phyloP scores from a whole-genome alignment of 2,113 vertebrate species.

The Entelurus aequoreus region DNA sequence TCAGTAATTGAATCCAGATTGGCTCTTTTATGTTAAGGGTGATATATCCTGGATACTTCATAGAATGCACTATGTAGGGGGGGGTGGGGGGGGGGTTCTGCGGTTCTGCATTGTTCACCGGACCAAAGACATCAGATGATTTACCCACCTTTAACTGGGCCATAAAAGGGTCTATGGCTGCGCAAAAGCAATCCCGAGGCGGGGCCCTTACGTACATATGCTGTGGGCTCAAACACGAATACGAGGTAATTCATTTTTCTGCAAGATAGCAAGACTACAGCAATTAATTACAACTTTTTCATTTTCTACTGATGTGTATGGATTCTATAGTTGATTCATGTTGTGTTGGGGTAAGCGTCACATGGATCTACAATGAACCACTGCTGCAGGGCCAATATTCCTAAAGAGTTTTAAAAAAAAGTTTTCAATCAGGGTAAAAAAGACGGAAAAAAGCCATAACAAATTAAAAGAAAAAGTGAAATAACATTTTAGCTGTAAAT shows the following conservation, averaged over 20 bases:
- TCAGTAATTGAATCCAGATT: constrained; percentile 64
- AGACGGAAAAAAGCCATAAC: constrained; percentile 1
- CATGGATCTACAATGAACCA: constrained; percentile 11
- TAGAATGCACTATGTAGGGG: constrained; percentile 23
- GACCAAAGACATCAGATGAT: constrained; percentile 34
- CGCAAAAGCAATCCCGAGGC: constrained; percentile 42
- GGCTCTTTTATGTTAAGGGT: constrained; percentile 48
- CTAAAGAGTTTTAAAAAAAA: too few species aligned
- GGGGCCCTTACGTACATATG: neutral
- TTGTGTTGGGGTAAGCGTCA: constrained; percentile 26
- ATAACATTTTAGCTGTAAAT: too few species aligned
- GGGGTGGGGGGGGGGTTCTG: neutral
- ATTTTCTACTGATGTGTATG: constrained; percentile 30
- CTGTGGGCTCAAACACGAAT: constrained; percentile 8
- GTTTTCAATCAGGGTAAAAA: neutral
- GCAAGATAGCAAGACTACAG: constrained; percentile 8
- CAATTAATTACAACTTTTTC: constrained; percentile 23
- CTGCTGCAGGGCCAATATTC: constrained; percentile 2
- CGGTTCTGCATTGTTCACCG: constrained; percentile 31
- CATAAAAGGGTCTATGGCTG: constrained; percentile 40
- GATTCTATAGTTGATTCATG: constrained; percentile 33
- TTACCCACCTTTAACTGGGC: constrained; percentile 42
- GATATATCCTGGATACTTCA: constrained; percentile 45
- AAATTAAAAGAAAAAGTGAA: neutral
- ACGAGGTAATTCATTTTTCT: constrained; percentile 7